A percentile compares a stretch with the other conserved stretches of the same genome.
Conservation (phyloP, 2,888 invertebrate species). For the Eupithecia pulchellata region DNA sequence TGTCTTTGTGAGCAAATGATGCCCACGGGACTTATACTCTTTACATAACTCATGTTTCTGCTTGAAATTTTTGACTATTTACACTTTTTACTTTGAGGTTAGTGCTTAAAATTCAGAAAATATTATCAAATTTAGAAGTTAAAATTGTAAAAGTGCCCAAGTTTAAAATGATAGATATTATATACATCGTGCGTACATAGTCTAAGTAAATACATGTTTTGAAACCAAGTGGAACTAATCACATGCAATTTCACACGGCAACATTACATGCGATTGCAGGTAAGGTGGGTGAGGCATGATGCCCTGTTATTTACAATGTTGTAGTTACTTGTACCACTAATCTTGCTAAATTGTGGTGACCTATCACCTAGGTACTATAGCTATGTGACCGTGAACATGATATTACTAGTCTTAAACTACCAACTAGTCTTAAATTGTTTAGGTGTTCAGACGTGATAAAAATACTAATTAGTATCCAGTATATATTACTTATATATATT, state of each 20-base stretch:
- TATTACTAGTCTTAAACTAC: neutral
- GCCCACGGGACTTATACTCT: neutral
- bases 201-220: neutral
- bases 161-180: neutral
- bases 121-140: too few species aligned
- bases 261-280: neutral
- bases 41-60: too few species aligned
- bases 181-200: too few species aligned
- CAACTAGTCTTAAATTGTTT: neutral
- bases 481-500: too few species aligned
- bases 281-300: neutral
- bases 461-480: neutral
- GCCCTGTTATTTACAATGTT: slow-evolving; percentile 1
- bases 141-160: too few species aligned
- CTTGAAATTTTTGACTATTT: too few species aligned
- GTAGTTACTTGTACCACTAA: slow-evolving; percentile 1
- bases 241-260: neutral
- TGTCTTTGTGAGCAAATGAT: neutral
- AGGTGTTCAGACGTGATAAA: neutral
- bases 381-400: neutral
- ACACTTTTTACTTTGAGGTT: too few species aligned
- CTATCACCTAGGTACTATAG: neutral
- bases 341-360: slow-evolving; percentile 3
- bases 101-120: too few species aligned
- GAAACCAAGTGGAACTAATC: slow-evolving; percentile 1